Base-by-base conservation (phyloP, 2,888 invertebrate species). In the Bombylius discolor region DNA sequence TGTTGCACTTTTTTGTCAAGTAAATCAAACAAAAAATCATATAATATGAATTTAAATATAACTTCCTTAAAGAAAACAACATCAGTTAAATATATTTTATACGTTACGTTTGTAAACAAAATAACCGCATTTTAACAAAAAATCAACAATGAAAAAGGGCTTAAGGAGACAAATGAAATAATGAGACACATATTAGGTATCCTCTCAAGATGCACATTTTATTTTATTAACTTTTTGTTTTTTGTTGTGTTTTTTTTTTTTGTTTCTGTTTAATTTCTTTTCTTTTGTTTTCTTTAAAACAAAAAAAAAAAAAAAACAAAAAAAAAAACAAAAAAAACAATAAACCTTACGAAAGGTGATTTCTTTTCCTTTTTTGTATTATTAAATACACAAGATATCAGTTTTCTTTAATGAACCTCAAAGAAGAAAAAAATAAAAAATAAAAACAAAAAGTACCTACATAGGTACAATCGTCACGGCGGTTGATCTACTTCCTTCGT, bases 401-500 rank as follows among this genome's bases (percentile, higher is more conserved):
- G n/a, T 42, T 58, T 58, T 58, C 57, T 46, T 55, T 57, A 57
- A 54, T 54, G 57, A 52, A 51, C 42, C 51, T 50, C 45, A 45
- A 45, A 45, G 14, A 9, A 23, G 11, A 34, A 32, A 39, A 51
- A 23, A 34, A 55, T 31, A 50, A 54, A 45, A 49, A 45, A 36
- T 12, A 11, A 45, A 45, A 47, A n/a, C 47, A 31, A 14, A 47
- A 31, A 34, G 34, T 6, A 34, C n/a, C n/a, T n/a, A n/a, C n/a
- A 34, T 34, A 34, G 34, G 12, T n/a, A 44, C 51, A 58, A 56
- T 55, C 53, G 59, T 60, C 57, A 60, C 59, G 58, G 59, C 56
- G 59, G 59, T 60, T 58, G 56, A 56, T 55, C 58, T 44, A 58
- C 57, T 59, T 59, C 59, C 59, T 59, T 54, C n/a, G 2, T 14